These are phyloP conservation scores for Teleogryllus oceanicus DNA, from an alignment of 2,888 invertebrate species.

Conservation along the genomic window DNA sequence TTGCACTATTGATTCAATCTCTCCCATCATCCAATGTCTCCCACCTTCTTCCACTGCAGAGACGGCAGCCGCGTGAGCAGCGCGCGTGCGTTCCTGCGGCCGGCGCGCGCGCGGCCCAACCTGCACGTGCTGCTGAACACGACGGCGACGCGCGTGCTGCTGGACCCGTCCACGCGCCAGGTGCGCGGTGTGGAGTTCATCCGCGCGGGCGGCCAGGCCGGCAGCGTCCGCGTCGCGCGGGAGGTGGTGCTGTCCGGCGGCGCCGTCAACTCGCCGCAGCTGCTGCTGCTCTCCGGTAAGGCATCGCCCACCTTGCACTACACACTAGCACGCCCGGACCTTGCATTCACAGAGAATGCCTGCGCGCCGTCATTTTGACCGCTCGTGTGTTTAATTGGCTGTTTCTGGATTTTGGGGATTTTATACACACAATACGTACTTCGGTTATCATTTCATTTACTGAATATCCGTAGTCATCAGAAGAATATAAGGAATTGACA, in stretches of 20 bases:
- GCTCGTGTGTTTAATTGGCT: too few relatives aligned
- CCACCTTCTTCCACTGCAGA: conserved; percentile 44
- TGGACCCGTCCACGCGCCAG: conserved; percentile 52
- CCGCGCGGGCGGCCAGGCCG: conserved; percentile 38
- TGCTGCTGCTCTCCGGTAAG: conserved; percentile 60
- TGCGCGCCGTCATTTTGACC: too few relatives aligned
- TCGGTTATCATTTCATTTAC: too few relatives aligned
- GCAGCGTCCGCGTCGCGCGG: conserved; percentile 1
- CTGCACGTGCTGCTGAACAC: conserved; percentile 62
- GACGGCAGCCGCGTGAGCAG: conserved; percentile 60
- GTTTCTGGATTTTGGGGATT: too few relatives aligned
- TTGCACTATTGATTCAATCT: neutral
- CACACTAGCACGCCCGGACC: too few relatives aligned
- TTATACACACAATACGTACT: too few relatives aligned
- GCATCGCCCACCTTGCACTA: too few relatives aligned
- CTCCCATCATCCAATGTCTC: neutral
- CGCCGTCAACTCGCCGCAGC: conserved; percentile 64
- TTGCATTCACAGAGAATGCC: too few relatives aligned
- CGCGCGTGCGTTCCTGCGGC: conserved; percentile 60
- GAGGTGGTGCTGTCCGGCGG: conserved; percentile 58
- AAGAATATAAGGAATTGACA: too few relatives aligned
- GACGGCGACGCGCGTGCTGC: conserved; percentile 56
- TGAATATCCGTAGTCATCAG: too few relatives aligned
- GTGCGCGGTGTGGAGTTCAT: conserved; percentile 61
- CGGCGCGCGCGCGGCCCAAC: conserved; percentile 55